Conservation (phyloP, 2,797 vertebrate species). For the Xiphophorus birchmanni region DNA sequence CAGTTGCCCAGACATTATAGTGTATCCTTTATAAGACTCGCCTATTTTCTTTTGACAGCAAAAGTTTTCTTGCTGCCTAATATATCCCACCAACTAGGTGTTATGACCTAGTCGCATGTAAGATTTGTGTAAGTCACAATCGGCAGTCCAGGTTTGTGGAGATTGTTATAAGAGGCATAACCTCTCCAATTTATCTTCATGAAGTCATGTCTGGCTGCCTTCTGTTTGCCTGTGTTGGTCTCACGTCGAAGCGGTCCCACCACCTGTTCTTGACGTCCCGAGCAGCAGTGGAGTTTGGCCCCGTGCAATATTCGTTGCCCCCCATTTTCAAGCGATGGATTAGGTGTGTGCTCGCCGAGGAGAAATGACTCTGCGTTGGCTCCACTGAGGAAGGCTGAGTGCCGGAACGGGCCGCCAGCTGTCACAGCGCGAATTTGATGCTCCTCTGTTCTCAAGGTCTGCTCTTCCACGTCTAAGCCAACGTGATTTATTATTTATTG, state of each 20-base stretch:
- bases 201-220: conserved; percentile 56
- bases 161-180: conserved; percentile 25
- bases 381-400: conserved; percentile 39
- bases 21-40: background rate
- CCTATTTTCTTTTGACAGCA: background rate
- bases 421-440: conserved; percentile 64
- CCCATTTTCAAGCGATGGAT: conserved; percentile 64
- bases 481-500: conserved; percentile 77
- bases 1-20: background rate
- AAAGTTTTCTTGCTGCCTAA: background rate
- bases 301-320: conserved; percentile 29
- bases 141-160: conserved; percentile 13
- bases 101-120: background rate
- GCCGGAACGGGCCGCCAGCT: conserved; percentile 52
- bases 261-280: conserved; percentile 58
- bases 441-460: conserved; percentile 66
- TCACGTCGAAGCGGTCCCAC: conserved; percentile 35
- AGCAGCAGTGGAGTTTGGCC: conserved; percentile 44
- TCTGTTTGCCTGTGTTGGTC: conserved; percentile 68
- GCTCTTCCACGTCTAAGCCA: conserved; percentile 56
- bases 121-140: background rate
- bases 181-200: conserved; percentile 71
- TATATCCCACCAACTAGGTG: background rate
- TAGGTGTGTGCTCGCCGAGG: conserved; percentile 27
- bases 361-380: conserved; percentile 24